Conservation (phyloP, 1,140 invertebrate genomes). For the Ridgeia piscesae region DNA sequence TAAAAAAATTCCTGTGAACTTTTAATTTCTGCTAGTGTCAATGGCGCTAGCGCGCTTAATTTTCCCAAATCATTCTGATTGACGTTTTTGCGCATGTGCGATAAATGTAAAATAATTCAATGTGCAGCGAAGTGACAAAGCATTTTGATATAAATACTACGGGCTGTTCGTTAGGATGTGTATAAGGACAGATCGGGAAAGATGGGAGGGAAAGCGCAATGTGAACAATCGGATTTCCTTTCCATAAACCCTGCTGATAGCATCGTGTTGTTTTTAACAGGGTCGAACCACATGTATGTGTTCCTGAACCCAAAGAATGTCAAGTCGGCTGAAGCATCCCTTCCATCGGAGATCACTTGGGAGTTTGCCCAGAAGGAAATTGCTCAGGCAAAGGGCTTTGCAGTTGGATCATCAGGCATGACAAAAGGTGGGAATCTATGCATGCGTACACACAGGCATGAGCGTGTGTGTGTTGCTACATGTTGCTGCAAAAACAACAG, state of each 20-base stretch:
- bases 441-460: neutral
- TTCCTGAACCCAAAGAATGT: conserved; percentile 50
- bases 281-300: conserved; percentile 58
- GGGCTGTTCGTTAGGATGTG: no score
- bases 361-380: conserved; percentile 60
- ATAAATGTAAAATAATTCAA: no score
- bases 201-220: neutral
- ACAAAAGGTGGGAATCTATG: conserved; percentile 46
- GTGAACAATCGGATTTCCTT: neutral
- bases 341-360: conserved; percentile 52
- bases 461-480: neutral
- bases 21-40: no score
- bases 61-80: no score
- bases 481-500: no score
- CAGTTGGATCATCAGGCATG: conserved; percentile 37
- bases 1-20: no score
- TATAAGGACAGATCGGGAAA: neutral
- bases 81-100: no score
- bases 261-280: conserved; percentile 33
- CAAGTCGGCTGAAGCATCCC: conserved; percentile 32
- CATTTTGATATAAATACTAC: no score
- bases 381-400: conserved; percentile 57
- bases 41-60: no score
- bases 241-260: neutral
- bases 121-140: no score